Conservation (phyloP, 2,797 vertebrate genomes). For the Periophthalmus magnuspinnatus region DNA sequence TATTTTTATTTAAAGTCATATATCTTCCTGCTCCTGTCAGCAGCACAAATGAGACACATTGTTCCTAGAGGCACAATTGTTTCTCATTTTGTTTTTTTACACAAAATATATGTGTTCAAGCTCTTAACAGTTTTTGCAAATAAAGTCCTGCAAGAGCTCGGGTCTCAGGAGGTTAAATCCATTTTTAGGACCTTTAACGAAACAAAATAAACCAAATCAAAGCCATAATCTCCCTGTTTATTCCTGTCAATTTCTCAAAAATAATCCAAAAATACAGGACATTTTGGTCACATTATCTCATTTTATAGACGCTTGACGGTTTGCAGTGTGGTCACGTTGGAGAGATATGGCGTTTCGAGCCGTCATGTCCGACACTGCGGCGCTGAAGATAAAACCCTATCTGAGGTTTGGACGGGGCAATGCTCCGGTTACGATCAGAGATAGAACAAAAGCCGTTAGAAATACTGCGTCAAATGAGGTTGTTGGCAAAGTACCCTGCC, state of each 20-base stretch:
- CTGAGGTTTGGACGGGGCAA: not conserved
- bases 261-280: not conserved
- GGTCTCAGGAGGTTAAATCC: too few relatives aligned
- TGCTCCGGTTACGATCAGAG: not conserved
- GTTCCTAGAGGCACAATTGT: too few relatives aligned
- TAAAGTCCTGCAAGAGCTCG: too few relatives aligned
- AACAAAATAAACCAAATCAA: not conserved
- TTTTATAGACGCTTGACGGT: not conserved
- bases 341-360: not conserved
- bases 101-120: too few relatives aligned
- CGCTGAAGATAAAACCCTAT: not conserved
- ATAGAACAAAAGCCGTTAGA: not conserved
- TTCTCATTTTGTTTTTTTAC: too few relatives aligned
- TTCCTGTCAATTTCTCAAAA: not conserved
- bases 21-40: too few relatives aligned
- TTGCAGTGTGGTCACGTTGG: not conserved
- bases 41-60: too few relatives aligned
- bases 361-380: not conserved
- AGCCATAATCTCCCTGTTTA: not conserved
- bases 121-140: too few relatives aligned
- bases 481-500: not conserved
- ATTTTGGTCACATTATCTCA: not conserved
- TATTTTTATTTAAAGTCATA: too few relatives aligned
- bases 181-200: too few relatives aligned
- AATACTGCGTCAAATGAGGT: not conserved